Base-by-base conservation (phyloP, 1,140 invertebrate species). In the Lordiphosa collinella region DNA sequence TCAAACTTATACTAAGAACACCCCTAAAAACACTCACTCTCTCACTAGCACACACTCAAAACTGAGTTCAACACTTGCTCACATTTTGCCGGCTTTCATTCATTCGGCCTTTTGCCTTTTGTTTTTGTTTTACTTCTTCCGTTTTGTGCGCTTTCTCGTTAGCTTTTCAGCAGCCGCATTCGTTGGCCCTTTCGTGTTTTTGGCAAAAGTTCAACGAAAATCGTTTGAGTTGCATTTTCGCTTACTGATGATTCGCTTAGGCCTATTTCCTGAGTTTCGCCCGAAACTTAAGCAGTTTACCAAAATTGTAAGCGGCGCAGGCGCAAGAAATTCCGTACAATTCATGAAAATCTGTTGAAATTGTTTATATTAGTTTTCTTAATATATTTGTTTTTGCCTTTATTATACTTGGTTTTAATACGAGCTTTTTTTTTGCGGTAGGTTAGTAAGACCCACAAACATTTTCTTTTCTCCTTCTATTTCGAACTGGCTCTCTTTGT, bases 241-340 rank as follows among this genome's bases (percentile, higher is more conserved):
- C 76, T 75, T 67, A 71, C 71, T 71, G 71, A 75, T 82, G 66
- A 80, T 80, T 80, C 75, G 76, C 60, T 54, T 80, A 82, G 76
- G 76, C 75, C 75, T 80, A 71, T 62, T 74, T 66, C 56, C 50
- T 32, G 40, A 22, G 46, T 47, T n/a, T 35, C 31, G 41, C 2
- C 2, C n/a, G n/a, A n/a, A n/a, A 16, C 31, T 66, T 60, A 41
- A 38, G 40, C 52, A 40, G 47, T 56, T 50, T 50, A 41, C 37
- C 37, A 31, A 41, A 38, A 35, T 51, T 35, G 18, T 47, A 34
- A 58, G 46, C 44, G 47, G 75, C 75, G 75, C 75, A 80, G 75
- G 76, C 75, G 75, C 76, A 56, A 44, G 34, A 43, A 43, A 18
- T 43, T 5, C n/a, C 2, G 3, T 18, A n/a, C n/a, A n/a, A n/a